Percentiles rank a stretch among this genome's conserved stretches.
Conservation (phyloP, 2,888 invertebrate genomes). For the Dinocampus coccinellae region DNA sequence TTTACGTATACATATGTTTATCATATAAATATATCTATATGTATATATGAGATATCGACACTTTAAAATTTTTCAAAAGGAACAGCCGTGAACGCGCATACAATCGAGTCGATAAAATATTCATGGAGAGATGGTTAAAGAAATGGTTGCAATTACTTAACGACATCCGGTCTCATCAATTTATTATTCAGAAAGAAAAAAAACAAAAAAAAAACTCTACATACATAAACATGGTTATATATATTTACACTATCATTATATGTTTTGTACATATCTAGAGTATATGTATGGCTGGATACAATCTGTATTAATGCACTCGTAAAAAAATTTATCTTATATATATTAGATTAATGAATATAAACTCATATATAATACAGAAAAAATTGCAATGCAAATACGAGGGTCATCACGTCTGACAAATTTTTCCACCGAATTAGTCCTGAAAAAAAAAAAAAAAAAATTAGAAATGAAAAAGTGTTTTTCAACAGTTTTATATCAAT, state of each 20-base stretch:
- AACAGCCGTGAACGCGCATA: conserved; percentile 23
- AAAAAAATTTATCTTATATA: conserved; percentile 5
- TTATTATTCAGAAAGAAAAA: conserved; percentile 27
- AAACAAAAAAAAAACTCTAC: conserved; percentile 26
- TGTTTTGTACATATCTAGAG: no score
- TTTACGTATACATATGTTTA: neutral
- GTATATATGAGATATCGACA: conserved; percentile 24
- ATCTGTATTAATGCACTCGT: conserved; percentile 17
- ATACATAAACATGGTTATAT: neutral
- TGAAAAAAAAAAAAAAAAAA: neutral
- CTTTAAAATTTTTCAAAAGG: conserved; percentile 22
- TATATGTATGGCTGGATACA: neutral
- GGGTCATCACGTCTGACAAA: neutral
- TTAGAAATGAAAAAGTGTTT: neutral
- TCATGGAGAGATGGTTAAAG: conserved; percentile 34
- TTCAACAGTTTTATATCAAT: neutral
- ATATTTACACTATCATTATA: no score
- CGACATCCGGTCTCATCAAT: conserved; percentile 38
- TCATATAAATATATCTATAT: neutral
- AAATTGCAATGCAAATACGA: no score
- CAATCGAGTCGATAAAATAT: conserved; percentile 35
- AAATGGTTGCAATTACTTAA: conserved; percentile 38
- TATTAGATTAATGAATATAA: no score
- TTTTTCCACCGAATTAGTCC: neutral
- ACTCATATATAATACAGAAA: no score